Evolutionary conservation across 2,888 invertebrate species (phyloP), one percentile per base, ranked within the genome.

Genomic region (Lasioglossum vierecki): DNA sequence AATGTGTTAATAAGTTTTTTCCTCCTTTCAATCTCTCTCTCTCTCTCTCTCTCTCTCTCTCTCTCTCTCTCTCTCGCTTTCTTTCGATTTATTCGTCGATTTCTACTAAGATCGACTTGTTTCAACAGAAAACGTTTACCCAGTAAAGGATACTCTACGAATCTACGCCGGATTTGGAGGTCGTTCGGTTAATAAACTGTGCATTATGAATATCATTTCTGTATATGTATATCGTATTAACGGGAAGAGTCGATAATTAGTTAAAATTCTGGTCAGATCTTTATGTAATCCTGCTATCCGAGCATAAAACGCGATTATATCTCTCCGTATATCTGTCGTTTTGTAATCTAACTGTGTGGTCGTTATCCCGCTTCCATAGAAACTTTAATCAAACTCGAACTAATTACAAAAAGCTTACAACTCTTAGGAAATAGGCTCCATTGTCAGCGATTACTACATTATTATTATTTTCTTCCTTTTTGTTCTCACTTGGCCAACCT

Each of bases 351-450:
- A 60, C 80, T 30, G 73, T 72, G 72, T 82, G 80, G 76, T 89
- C 85, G 77, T 83, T 68, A 68, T 68, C 88, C 76, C 76, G 66
- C 82, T 79, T 85, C 35, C 71, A 90, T 89, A 90, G 82, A 89
- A 90, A 89, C 87, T 68, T 89, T 86, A 89, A 89, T 88, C 76
- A 76, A 90, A 90, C 84, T 84, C 83, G 85, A 90, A 90, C 88
- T 90, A 90, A 90, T 90, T 90, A 90, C 90, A 90, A 90, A 90
- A 90, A 88, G 89, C 89, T 90, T 90, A 90, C 85, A 87, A 86
- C 76, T 87, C 88, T 90, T 90, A 89, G 78, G 89, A 90, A 90
- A 89, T 89, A 89, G 89, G 89, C 84, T 90, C 84, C 89, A 87
- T 84, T 82, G 79, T 88, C 83, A 87, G 81, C 76, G 75, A 84